These are phyloP conservation scores for Ophthalmolycus amberensis DNA, from an alignment of 2,113 vertebrate genomes.

Conservation along the genomic window DNA sequence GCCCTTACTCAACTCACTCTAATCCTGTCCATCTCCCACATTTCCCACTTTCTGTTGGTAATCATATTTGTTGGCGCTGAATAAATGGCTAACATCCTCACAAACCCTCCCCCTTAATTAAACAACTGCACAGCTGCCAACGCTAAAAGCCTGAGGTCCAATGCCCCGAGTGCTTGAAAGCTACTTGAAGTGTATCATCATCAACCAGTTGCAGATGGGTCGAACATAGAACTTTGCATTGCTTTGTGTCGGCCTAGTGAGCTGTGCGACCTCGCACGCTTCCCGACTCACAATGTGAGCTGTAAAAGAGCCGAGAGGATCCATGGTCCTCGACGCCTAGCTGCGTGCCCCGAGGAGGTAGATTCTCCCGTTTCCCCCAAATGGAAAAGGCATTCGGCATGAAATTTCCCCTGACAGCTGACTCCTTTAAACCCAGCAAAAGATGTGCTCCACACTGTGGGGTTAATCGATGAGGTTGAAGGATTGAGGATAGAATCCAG, in stretches of 20 bases:
- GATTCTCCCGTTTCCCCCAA: slow-evolving; percentile 66
- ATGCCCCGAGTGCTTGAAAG: not conserved
- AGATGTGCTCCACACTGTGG: slow-evolving; percentile 56
- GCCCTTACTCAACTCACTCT: slow-evolving; percentile 27
- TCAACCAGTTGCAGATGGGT: not conserved
- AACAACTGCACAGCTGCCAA: slow-evolving; percentile 17
- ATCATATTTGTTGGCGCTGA: slow-evolving; percentile 50
- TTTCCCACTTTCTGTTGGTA: slow-evolving; percentile 41
- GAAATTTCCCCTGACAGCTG: slow-evolving; percentile 74
- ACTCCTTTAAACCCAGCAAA: slow-evolving; percentile 58
- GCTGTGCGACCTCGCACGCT: slow-evolving; percentile 11
- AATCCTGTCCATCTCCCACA: slow-evolving; percentile 42
- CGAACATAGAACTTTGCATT: not conserved
- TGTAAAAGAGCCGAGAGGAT: slow-evolving; percentile 41
- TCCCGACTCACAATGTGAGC: slow-evolving; percentile 48
- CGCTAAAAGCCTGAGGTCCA: not conserved
- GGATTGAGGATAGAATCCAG: slow-evolving; percentile 50
- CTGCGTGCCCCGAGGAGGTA: slow-evolving; percentile 31
- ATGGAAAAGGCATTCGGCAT: slow-evolving; percentile 74
- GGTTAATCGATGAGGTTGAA: slow-evolving; percentile 62
- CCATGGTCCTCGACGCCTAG: slow-evolving; percentile 46
- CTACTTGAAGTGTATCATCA: slow-evolving; percentile 21
- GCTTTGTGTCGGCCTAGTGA: slow-evolving; percentile 26
- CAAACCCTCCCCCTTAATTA: slow-evolving; percentile 30
- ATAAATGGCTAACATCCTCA: slow-evolving; percentile 47